Percentiles rank a stretch among this genome's conserved stretches.
phyloP scores from a whole-genome alignment of 2,797 vertebrate species.

The Apogon hyalosoma region DNA sequence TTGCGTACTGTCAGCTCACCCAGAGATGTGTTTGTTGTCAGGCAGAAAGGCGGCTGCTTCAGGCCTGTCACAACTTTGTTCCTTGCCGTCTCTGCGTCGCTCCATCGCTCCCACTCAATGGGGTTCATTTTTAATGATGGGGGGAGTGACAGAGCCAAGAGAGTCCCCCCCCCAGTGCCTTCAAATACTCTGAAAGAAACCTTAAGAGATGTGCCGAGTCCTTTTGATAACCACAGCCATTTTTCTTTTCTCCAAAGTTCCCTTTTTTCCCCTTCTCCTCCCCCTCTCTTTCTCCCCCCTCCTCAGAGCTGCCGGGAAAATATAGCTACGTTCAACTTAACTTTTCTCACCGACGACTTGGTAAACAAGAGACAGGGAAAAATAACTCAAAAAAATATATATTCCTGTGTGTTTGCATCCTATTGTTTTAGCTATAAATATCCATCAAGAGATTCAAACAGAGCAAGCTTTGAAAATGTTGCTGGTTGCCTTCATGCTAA shows the following conservation, averaged over 20 bases:
- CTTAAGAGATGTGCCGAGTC: conserved; percentile 80
- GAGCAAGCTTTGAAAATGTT: conserved; percentile 77
- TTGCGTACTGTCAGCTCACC: conserved; percentile 71
- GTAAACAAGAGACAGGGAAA: conserved; percentile 78
- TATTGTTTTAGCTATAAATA: conserved; percentile 86
- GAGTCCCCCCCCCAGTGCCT: conserved; percentile 64
- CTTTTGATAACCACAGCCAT: conserved; percentile 83
- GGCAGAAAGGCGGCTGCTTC: conserved; percentile 74
- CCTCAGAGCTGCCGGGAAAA: conserved; percentile 75
- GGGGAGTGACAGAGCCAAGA: conserved; percentile 74
- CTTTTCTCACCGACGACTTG: conserved; percentile 81
- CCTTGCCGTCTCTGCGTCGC: conserved; percentile 60
- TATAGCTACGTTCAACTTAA: conserved; percentile 79
- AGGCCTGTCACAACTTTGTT: conserved; percentile 77
- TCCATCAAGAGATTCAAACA: conserved; percentile 77
- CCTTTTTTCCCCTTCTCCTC: conserved; percentile 45
- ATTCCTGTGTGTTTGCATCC: conserved; percentile 79
- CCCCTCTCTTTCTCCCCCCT: conserved; percentile 17
- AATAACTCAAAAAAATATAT: conserved; percentile 72
- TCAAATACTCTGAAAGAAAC: conserved; percentile 81
- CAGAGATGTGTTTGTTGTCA: conserved; percentile 73
- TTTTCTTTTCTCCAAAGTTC: conserved; percentile 73
- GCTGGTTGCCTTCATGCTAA: conserved; percentile 77
- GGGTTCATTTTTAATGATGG: conserved; percentile 85
- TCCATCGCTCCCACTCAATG: conserved; percentile 76